phyloP scores from a whole-genome alignment of 1,140 invertebrate genomes.

The Pentalonia nigronervosa region DNA sequence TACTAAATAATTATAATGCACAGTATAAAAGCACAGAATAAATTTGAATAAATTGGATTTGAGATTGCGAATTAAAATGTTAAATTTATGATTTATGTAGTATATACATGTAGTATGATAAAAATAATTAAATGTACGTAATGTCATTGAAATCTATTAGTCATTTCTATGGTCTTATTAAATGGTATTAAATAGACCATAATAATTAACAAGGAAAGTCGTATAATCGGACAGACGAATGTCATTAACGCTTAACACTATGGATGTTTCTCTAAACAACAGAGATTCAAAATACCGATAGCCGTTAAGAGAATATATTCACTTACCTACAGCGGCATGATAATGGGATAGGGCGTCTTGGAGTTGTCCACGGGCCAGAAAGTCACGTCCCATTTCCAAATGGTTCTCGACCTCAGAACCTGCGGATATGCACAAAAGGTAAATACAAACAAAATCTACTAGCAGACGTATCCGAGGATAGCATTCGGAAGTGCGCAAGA shows the following conservation, averaged over 20 bases:
- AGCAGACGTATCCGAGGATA: neutral
- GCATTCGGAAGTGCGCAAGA: neutral
- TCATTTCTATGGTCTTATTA: neutral
- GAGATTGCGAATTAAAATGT: neutral
- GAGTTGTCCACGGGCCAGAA: slow-evolving; percentile 89
- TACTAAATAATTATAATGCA: neutral
- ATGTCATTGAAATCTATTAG: neutral
- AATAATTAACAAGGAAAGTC: neutral
- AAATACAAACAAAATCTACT: neutral
- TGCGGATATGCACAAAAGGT: slow-evolving; percentile 61
- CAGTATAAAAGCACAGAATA: neutral
- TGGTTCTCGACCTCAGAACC: slow-evolving; percentile 88
- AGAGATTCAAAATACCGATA: neutral
- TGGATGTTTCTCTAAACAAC: neutral
- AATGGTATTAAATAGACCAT: neutral
- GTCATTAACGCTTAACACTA: neutral
- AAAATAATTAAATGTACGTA: neutral
- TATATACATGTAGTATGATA: too few species aligned
- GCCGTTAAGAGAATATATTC: neutral
- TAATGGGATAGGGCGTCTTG: slow-evolving; percentile 97
- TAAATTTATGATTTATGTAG: neutral
- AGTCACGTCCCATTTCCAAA: slow-evolving; percentile 89
- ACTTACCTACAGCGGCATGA: slow-evolving; percentile 95
- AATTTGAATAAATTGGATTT: neutral
- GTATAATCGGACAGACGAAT: neutral